phyloP scores from a whole-genome alignment of 2,888 invertebrate species.

The Strigamia crassipes region DNA sequence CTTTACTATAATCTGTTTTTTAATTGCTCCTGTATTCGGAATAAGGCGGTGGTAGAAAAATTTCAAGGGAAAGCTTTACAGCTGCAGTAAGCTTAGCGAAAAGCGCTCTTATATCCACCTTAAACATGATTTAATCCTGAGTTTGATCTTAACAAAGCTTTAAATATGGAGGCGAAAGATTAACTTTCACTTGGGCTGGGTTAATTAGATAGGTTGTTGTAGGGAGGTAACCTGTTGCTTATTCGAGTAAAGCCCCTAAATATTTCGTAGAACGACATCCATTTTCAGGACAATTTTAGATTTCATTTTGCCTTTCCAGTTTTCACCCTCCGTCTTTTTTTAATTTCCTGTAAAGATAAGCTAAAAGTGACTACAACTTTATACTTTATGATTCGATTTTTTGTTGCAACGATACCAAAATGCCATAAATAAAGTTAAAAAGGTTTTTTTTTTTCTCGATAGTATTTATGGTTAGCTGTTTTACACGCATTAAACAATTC shows the following conservation, averaged over 20 bases:
- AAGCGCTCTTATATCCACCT: constrained; percentile 38
- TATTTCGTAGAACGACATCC: background rate
- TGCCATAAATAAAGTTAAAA: too few species aligned
- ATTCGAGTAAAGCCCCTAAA: background rate
- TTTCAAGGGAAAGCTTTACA: constrained; percentile 22
- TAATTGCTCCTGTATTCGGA: constrained; percentile 6
- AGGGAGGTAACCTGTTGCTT: background rate
- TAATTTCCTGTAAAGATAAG: background rate
- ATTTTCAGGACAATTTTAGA: constrained; percentile 1
- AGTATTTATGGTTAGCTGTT: too few species aligned
- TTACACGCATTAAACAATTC: too few species aligned
- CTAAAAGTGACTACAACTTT: background rate
- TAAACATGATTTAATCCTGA: constrained; percentile 34
- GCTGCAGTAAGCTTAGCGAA: background rate
- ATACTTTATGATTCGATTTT: background rate
- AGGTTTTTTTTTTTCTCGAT: too few species aligned
- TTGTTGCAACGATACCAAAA: too few species aligned
- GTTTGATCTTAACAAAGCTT: constrained; percentile 37
- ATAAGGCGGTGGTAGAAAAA: background rate
- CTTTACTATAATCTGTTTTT: constrained; percentile 28
- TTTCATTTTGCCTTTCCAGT: background rate
- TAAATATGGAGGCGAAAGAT: constrained; percentile 32
- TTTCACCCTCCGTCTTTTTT: background rate
- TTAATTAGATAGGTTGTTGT: constrained; percentile 11
- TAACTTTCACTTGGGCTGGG: constrained; percentile 40